A percentile compares a stretch with the other conserved stretches of the same genome.
Conservation (phyloP, 23 tunicate genomes). For the Aplidium turbinatum region DNA sequence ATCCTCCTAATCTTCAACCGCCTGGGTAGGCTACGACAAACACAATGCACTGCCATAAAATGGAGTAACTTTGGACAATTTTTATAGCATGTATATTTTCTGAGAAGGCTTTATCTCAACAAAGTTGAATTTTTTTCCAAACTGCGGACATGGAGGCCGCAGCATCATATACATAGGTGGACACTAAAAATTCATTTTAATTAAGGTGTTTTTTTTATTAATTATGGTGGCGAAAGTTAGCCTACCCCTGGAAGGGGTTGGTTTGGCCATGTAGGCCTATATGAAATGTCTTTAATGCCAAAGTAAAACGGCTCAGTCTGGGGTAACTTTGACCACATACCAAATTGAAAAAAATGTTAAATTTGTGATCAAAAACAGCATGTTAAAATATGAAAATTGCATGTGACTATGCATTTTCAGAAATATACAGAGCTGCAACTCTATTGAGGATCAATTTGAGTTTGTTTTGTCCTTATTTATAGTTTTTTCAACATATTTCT, state of each 20-base stretch:
- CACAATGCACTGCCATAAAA: too few species aligned
- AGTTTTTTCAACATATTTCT: too few species aligned
- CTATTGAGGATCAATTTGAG: too few species aligned
- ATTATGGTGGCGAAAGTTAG: background rate
- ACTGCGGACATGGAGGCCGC: background rate
- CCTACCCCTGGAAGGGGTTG: slow-evolving; percentile 4
- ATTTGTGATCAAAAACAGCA: background rate
- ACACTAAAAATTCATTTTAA: slow-evolving; percentile 2
- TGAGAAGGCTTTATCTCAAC: background rate
- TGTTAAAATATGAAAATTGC: too few species aligned
- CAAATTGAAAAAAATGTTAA: background rate
- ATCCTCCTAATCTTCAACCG: too few species aligned
- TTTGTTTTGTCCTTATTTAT: too few species aligned
- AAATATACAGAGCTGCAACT: too few species aligned
- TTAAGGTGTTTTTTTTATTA: background rate
- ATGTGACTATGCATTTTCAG: too few species aligned
- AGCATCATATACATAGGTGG: slow-evolving; percentile 5
- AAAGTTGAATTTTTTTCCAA: slow-evolving; percentile 1
- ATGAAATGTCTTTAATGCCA: slow-evolving; percentile 4
- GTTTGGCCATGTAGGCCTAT: slow-evolving; percentile 3
- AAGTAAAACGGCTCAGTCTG: slow-evolving; percentile 1
- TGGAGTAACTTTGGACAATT: background rate
- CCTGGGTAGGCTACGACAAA: too few species aligned
- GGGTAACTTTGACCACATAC: background rate
- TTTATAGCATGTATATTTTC: background rate